Evolutionary conservation across 2,797 vertebrate genomes (phyloP).

Genomic region (Gallinago solitaria): DNA sequence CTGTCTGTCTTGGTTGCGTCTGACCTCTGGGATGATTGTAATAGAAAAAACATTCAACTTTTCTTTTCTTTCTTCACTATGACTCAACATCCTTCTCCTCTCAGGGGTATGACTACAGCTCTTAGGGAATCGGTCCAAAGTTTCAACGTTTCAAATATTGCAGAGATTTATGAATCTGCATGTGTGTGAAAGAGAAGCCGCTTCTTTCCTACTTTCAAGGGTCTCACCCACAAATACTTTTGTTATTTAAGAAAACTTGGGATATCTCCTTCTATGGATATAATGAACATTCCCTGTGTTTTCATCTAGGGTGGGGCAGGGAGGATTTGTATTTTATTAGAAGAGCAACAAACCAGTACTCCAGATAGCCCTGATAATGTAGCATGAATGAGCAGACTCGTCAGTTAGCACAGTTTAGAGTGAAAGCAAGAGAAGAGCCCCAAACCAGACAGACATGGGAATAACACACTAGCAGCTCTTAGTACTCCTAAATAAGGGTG

Average conservation of each 20-base stretch:
- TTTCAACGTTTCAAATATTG: not conserved
- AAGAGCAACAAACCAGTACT: not conserved
- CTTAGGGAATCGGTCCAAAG: conserved; percentile 37
- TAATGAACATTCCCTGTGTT: not conserved
- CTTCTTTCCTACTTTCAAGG: not conserved
- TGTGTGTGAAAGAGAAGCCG: not conserved
- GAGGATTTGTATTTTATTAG: not conserved
- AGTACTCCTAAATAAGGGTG: not conserved
- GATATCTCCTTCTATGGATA: not conserved
- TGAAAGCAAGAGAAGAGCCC: not conserved
- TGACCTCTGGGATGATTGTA: conserved; percentile 41
- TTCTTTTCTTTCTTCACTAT: conserved; percentile 52
- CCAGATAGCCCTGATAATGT: not conserved
- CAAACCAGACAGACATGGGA: not conserved
- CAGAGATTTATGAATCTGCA: not conserved
- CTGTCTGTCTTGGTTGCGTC: not conserved
- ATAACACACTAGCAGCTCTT: not conserved
- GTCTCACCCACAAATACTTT: not conserved
- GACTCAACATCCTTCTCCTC: conserved; percentile 65
- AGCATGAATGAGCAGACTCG: not conserved
- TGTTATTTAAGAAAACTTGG: not conserved
- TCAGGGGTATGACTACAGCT: conserved; percentile 51
- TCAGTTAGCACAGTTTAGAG: not conserved
- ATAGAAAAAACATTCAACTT: conserved; percentile 43
- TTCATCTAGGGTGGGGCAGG: not conserved